Evolutionary conservation across 2,113 vertebrate species (phyloP).

Genomic region (Ammodytes marinus): DNA sequence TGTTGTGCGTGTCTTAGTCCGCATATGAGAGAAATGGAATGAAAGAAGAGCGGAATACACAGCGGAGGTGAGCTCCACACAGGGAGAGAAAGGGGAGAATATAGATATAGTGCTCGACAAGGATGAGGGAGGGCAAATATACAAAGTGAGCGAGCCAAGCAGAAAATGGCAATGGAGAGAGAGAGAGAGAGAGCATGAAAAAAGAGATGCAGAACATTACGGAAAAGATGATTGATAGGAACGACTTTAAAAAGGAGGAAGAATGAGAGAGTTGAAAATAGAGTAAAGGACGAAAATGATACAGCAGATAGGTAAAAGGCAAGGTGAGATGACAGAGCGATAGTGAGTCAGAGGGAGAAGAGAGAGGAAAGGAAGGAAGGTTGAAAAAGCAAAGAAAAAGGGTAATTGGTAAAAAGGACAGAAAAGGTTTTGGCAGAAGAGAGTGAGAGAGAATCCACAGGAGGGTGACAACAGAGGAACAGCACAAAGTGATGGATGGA

Average conservation of each 20-base stretch:
- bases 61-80: constrained; percentile 24
- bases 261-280: constrained; percentile 15
- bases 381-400: constrained; percentile 14
- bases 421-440: constrained; percentile 25
- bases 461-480: constrained; percentile 8
- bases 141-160: constrained; percentile 48
- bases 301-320: constrained; percentile 23
- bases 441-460: constrained; percentile 1
- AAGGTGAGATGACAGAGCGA: constrained; percentile 7
- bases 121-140: constrained; percentile 41
- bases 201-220: constrained; percentile 23
- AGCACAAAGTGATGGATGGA: neutral
- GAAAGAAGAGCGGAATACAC: constrained; percentile 44
- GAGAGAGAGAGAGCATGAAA: constrained; percentile 31
- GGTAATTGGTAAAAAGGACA: constrained; percentile 30
- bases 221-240: constrained; percentile 51
- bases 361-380: neutral
- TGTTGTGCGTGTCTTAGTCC: neutral
- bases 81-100: constrained; percentile 33
- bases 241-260: constrained; percentile 38
- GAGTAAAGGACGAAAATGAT: constrained; percentile 44
- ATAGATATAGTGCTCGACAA: constrained; percentile 32
- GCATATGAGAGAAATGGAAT: constrained; percentile 22
- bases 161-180: constrained; percentile 54
- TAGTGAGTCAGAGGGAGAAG: neutral